These are phyloP conservation scores for Atherinosoma microstoma DNA, from an alignment of 2,797 vertebrate genomes.

Conservation along the genomic window DNA sequence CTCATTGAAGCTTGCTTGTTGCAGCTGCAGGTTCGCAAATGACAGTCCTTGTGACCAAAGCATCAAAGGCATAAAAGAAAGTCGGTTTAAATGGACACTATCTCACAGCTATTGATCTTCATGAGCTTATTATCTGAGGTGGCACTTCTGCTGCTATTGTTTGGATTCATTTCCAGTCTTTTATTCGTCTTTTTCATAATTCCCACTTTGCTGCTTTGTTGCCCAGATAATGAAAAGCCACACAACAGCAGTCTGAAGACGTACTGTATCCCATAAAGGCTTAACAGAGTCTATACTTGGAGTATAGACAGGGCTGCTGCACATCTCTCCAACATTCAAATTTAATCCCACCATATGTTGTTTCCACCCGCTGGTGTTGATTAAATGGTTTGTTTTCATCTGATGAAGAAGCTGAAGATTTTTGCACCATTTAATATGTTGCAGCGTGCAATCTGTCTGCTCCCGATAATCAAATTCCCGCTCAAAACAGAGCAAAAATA, in stretches of 20 bases:
- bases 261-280: constrained; percentile 8
- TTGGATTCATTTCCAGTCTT: constrained; percentile 20
- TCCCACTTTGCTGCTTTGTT: constrained; percentile 50
- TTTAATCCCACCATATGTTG: constrained; percentile 66
- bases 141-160: constrained; percentile 23
- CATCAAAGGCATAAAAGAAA: constrained; percentile 22
- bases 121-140: constrained; percentile 33
- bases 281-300: constrained; percentile 7
- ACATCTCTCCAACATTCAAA: constrained; percentile 51
- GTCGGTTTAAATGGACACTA: constrained; percentile 25
- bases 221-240: constrained; percentile 39
- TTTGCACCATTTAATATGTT: constrained; percentile 47
- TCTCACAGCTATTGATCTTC: constrained; percentile 29
- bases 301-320: constrained; percentile 28
- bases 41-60: constrained; percentile 36
- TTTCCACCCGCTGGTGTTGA: constrained; percentile 46
- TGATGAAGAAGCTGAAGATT: constrained; percentile 62
- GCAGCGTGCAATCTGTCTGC: constrained; percentile 31
- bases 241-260: constrained; percentile 7
- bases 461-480: constrained; percentile 61
- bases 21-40: constrained; percentile 23
- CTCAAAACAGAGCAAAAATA: constrained; percentile 63
- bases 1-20: constrained; percentile 17
- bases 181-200: constrained; percentile 15
- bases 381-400: constrained; percentile 60